Percentiles rank a stretch among this genome's conserved stretches.
Conservation (phyloP, 2,888 invertebrate species). For the Agonopterix subpropinquella region DNA sequence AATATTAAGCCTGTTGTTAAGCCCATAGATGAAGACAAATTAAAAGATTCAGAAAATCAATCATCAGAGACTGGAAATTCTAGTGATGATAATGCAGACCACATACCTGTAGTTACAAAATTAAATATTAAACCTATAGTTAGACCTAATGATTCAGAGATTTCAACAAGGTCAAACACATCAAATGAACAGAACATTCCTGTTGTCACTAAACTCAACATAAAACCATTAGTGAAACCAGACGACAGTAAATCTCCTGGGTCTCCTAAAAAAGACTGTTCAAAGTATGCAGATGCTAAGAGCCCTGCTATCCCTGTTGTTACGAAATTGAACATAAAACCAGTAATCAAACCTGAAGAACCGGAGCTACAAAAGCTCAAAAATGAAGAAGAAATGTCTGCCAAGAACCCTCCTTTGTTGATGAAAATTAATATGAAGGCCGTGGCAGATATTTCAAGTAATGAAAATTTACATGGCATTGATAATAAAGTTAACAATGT, state of each 20-base stretch:
- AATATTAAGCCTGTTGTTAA: slow-evolving; percentile 75
- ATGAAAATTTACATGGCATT: slow-evolving; percentile 26
- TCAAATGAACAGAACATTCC: slow-evolving; percentile 47
- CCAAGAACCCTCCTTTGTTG: slow-evolving; percentile 57
- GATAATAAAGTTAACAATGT: slow-evolving; percentile 24
- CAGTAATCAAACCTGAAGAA: slow-evolving; percentile 63
- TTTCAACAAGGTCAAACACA: slow-evolving; percentile 28
- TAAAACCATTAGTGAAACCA: slow-evolving; percentile 61
- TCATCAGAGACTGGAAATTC: slow-evolving; percentile 66
- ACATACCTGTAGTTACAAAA: slow-evolving; percentile 69
- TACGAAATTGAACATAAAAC: slow-evolving; percentile 68
- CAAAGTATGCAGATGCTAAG: slow-evolving; percentile 30
- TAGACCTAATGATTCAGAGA: slow-evolving; percentile 47
- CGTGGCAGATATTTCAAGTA: slow-evolving; percentile 37
- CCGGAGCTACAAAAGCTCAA: slow-evolving; percentile 26
- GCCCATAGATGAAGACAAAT: slow-evolving; percentile 51
- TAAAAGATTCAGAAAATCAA: slow-evolving; percentile 61
- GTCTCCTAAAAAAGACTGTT: slow-evolving; percentile 56
- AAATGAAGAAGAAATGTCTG: slow-evolving; percentile 36
- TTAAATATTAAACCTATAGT: slow-evolving; percentile 75
- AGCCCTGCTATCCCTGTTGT: slow-evolving; percentile 45
- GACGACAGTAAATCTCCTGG: slow-evolving; percentile 40
- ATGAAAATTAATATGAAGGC: slow-evolving; percentile 68
- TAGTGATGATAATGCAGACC: slow-evolving; percentile 64
- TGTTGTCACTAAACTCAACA: slow-evolving; percentile 58